A percentile compares a stretch with the other conserved stretches of the same genome.
Evolutionary conservation across 2,888 invertebrate species (phyloP).

Genomic region (Cryptocephalus moraei): DNA sequence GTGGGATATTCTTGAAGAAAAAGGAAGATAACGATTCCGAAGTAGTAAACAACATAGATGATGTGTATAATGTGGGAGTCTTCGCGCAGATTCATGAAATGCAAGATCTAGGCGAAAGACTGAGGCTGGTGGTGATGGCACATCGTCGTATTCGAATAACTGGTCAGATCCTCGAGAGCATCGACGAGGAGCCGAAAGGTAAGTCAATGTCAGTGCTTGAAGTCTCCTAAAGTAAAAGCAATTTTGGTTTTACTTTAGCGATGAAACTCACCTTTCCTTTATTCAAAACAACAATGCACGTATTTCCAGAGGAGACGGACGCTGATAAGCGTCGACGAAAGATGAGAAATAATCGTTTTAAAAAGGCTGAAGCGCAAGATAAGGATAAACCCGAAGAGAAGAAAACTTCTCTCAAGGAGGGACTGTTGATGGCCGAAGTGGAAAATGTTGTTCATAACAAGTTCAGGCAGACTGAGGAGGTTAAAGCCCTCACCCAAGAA

Average conservation of each 20-base stretch:
- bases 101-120: constrained; percentile 85
- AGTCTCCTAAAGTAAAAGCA: background rate
- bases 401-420: constrained; percentile 28
- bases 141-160: constrained; percentile 79
- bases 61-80: constrained; percentile 84
- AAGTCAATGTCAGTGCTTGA: constrained; percentile 4
- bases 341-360: constrained; percentile 31
- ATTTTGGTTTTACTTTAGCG: constrained; percentile 34
- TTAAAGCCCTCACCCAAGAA: constrained; percentile 94
- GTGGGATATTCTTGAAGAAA: constrained; percentile 92
- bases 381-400: constrained; percentile 9
- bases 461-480: constrained; percentile 86
- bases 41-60: constrained; percentile 70
- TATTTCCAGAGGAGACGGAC: constrained; percentile 67
- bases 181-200: constrained; percentile 46
- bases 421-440: constrained; percentile 84
- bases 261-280: constrained; percentile 76
- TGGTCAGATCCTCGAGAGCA: constrained; percentile 67
- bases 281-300: constrained; percentile 73
- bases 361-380: constrained; percentile 21
- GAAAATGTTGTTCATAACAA: constrained; percentile 85
- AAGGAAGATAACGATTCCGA: constrained; percentile 83
- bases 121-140: constrained; percentile 89
- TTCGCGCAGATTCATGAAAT: constrained; percentile 98
- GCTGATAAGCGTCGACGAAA: constrained; percentile 47